A percentile compares a stretch with the other conserved stretches of the same genome.
phyloP scores from a whole-genome alignment of 2,797 vertebrate genomes.

The Anisognathus igniventris region DNA sequence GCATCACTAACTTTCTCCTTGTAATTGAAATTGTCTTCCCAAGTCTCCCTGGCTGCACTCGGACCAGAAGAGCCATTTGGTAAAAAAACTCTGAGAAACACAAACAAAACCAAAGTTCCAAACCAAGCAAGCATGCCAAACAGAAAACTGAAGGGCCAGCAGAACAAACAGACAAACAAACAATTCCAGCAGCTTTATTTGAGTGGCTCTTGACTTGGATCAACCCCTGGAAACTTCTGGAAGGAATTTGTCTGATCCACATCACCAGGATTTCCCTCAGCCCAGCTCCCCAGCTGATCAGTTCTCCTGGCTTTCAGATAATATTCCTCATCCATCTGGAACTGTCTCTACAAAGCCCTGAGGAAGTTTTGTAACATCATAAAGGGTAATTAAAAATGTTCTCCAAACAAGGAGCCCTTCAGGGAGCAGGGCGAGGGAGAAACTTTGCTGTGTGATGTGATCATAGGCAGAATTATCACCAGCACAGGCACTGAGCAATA shows the following conservation, averaged over 20 bases:
- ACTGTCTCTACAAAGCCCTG: background rate
- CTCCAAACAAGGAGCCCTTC: background rate
- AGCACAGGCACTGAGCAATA: background rate
- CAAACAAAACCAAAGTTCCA: background rate
- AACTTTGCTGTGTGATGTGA: background rate
- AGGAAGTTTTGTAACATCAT: background rate
- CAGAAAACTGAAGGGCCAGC: background rate
- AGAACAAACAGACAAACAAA: background rate
- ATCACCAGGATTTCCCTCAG: background rate
- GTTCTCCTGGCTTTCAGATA: background rate
- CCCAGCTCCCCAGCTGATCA: background rate
- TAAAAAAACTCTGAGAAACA: background rate
- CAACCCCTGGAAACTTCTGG: background rate
- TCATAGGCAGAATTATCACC: background rate
- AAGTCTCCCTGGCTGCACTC: background rate
- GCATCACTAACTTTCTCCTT: background rate
- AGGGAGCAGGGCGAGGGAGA: background rate
- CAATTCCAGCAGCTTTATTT: background rate
- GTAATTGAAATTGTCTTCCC: background rate
- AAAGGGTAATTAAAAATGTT: slow-evolving; percentile 8
- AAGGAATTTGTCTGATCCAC: background rate
- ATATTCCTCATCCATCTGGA: background rate
- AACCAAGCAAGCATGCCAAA: background rate
- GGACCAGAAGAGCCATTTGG: background rate
- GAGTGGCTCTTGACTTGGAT: background rate